These are phyloP conservation scores for Rhegmatorhina hoffmannsi DNA, from an alignment of 2,113 vertebrate species.

Conservation along the genomic window DNA sequence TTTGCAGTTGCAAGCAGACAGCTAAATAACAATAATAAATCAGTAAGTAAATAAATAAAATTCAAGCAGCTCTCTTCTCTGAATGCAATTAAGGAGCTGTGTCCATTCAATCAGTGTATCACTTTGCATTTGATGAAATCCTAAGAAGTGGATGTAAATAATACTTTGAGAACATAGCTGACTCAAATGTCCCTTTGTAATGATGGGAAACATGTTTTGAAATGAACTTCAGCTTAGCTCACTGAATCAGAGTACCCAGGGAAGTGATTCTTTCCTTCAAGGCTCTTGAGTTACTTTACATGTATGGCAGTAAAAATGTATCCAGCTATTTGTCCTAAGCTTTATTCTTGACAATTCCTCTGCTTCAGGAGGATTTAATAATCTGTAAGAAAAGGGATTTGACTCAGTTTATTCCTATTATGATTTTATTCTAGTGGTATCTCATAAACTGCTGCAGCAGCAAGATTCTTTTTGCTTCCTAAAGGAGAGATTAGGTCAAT, in stretches of 20 bases:
- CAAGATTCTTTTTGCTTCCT: background rate
- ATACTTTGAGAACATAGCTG: background rate
- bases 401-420: background rate
- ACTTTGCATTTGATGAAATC: conserved; percentile 44
- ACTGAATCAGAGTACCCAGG: background rate
- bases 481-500: background rate
- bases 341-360: background rate
- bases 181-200: background rate
- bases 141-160: background rate
- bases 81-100: background rate
- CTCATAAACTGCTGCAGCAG: background rate
- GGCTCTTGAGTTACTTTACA: background rate
- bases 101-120: background rate
- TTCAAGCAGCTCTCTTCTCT: background rate
- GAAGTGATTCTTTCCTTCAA: background rate
- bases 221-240: background rate
- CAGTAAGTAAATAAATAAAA: conserved; percentile 38
- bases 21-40: conserved; percentile 56
- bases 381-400: background rate
- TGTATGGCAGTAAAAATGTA: background rate
- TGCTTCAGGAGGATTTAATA: background rate
- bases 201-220: background rate
- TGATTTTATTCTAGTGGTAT: background rate
- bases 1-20: conserved; percentile 31
- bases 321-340: background rate